Base-by-base conservation (phyloP, 2,888 invertebrate genomes). In the Archaeoteleia sp. region DNA sequence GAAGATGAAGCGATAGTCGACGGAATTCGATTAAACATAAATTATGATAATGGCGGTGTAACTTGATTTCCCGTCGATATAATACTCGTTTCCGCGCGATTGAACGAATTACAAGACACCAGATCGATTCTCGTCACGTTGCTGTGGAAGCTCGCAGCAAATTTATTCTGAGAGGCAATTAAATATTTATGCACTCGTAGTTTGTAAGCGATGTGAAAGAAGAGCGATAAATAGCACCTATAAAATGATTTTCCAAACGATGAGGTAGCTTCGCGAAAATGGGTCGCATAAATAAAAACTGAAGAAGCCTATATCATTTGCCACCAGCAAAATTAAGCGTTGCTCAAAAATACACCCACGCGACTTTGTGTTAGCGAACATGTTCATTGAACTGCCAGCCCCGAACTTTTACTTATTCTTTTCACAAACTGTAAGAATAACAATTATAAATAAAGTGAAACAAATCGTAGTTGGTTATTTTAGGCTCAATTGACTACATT, bases 161-260 rank as follows among this genome's bases (percentile, higher is more conserved):
- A 65, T 60, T 60, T 55, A 55, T 63, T 63, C 62, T 23, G 15
- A 65, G 51, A 29, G 51, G 20, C 51, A 63, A 54, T 65, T 65
- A 69, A 69, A 65, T 65, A 69, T 69, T 69, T 61, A 65, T 65
- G 60, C 57, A 42, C 42, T 46, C 40, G 58, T 53, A 45, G 15
- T 40, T 51, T 45, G 51, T 39, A 57, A 57, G 58, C 48, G 65
- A 53, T 42, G 58, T 58, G 53, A 58, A 58, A 58, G 39, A 58
- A 42, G 29, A 46, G 66, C 43, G 43, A 66, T 66, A 66, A 66
- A 66, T 66, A 58, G 46, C 48, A 58, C 53, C 42, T 66, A 54
- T 66, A n/a, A 54, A 66, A 66, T 58, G 58, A 58, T 58, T 58
- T 58, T 40, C 35, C 42, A 4, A 17, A 46, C 54, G 48, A 53